phyloP scores from a whole-genome alignment of 2,113 vertebrate genomes.

The Hylia prasina region DNA sequence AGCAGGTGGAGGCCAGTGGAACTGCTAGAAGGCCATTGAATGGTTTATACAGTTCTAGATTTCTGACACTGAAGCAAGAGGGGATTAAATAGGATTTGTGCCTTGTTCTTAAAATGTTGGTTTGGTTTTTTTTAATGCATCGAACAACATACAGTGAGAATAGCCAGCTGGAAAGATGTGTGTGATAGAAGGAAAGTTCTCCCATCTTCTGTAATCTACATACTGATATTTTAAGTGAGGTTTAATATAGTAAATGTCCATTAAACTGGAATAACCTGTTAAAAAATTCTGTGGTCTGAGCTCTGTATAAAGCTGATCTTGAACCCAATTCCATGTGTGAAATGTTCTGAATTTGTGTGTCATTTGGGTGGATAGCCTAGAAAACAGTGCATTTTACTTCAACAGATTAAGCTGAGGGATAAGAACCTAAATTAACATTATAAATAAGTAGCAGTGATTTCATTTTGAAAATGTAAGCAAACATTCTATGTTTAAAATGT shows the following conservation, averaged over 20 bases:
- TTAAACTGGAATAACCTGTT: background rate
- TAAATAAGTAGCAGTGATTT: background rate
- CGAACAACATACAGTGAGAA: background rate
- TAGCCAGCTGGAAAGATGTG: background rate
- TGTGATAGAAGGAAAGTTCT: background rate
- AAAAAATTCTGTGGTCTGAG: background rate
- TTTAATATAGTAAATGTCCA: background rate
- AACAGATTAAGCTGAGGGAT: background rate
- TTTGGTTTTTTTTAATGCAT: background rate
- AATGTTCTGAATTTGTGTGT: background rate
- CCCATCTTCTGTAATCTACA: background rate
- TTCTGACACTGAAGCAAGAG: background rate
- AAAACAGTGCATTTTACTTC: background rate
- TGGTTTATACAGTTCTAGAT: background rate
- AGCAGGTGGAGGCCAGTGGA: background rate
- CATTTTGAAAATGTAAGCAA: background rate
- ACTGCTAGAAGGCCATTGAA: background rate
- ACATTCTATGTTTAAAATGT: background rate
- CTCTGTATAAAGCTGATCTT: background rate
- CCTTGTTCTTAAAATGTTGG: background rate
- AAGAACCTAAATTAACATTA: background rate
- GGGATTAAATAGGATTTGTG: background rate
- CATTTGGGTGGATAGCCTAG: background rate
- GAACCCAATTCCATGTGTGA: rapidly evolving
- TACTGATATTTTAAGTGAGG: background rate